Evolutionary conservation across 2,888 invertebrate genomes (phyloP).

Genomic region (Rotaria sp.): DNA sequence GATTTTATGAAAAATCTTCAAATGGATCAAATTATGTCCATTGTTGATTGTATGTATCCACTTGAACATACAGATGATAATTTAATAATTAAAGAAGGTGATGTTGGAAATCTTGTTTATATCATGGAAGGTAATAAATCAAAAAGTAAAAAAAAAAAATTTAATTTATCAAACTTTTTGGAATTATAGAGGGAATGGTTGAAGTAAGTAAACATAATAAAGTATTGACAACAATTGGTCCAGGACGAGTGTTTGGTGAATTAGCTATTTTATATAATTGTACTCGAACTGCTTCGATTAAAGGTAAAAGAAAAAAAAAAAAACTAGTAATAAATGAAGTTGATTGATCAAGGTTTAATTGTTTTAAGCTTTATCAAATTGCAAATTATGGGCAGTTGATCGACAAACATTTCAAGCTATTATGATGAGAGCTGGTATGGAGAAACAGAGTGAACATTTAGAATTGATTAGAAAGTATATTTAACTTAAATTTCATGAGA

Average conservation of each 20-base stretch:
- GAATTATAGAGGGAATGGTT: slow-evolving; percentile 79
- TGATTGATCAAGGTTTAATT: neutral
- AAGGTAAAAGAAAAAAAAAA: slow-evolving; percentile 50
- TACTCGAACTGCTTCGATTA: slow-evolving; percentile 90
- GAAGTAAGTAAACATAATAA: slow-evolving; percentile 93
- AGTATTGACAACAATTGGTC: slow-evolving; percentile 83
- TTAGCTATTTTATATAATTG: slow-evolving; percentile 97
- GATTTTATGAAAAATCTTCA: slow-evolving; percentile 98
- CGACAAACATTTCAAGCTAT: slow-evolving; percentile 96
- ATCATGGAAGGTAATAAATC: slow-evolving; percentile 85
- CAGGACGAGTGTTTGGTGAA: slow-evolving; percentile 94
- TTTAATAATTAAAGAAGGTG: slow-evolving; percentile 84
- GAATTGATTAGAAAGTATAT: slow-evolving; percentile 86
- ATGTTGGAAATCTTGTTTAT: slow-evolving; percentile 63
- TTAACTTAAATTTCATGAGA: neutral
- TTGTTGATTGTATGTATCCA: slow-evolving; percentile 97
- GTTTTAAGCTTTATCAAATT: slow-evolving; percentile 73
- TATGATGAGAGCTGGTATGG: slow-evolving; percentile 94
- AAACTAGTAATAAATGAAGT: neutral
- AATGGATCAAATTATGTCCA: slow-evolving; percentile 75
- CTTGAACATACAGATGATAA: slow-evolving; percentile 69
- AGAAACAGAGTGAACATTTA: slow-evolving; percentile 83
- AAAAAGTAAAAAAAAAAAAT: neutral
- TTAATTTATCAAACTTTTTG: neutral
- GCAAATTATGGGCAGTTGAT: slow-evolving; percentile 93